phyloP scores from a whole-genome alignment of 2,113 vertebrate genomes.

The Ancistrus triradiatus region DNA sequence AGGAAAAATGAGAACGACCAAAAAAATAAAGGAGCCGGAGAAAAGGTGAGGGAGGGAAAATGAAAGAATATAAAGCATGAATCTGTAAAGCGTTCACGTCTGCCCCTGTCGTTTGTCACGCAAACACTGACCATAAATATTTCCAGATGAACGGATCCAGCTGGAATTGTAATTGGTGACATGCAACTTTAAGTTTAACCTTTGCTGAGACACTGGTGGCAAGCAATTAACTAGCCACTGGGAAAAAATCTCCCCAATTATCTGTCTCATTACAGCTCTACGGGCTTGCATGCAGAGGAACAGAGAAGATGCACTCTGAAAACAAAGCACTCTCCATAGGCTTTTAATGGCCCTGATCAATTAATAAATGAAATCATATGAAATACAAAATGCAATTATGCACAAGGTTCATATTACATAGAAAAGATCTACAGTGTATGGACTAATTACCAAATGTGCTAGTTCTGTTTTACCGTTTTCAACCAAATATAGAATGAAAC shows the following conservation, averaged over 20 bases:
- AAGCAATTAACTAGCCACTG: slow-evolving; percentile 75
- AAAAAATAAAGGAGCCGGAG: slow-evolving; percentile 1
- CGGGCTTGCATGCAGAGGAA: slow-evolving; percentile 62
- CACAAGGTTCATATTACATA: too few relatives aligned
- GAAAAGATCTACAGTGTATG: too few relatives aligned
- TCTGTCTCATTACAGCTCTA: slow-evolving; percentile 73
- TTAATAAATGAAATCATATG: slow-evolving; percentile 27
- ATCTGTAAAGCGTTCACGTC: slow-evolving; percentile 60
- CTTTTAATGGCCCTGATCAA: slow-evolving; percentile 31
- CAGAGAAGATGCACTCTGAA: slow-evolving; percentile 51
- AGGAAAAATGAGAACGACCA: slow-evolving; percentile 24
- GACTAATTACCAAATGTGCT: too few relatives aligned
- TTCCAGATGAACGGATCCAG: slow-evolving; percentile 75
- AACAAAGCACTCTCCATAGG: slow-evolving; percentile 33
- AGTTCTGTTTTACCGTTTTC: too few relatives aligned
- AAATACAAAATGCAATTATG: too few relatives aligned
- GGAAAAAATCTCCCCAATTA: slow-evolving; percentile 75
- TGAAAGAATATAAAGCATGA: slow-evolving; percentile 25
- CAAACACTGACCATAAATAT: slow-evolving; percentile 71
- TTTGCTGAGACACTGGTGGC: slow-evolving; percentile 70
- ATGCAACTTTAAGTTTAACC: slow-evolving; percentile 75
- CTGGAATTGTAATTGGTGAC: slow-evolving; percentile 75
- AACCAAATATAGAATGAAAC: too few relatives aligned
- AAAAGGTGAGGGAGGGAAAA: not conserved
- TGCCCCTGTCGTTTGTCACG: slow-evolving; percentile 68